These are phyloP conservation scores for Dorcus hopei DNA, from an alignment of 2,888 invertebrate genomes.

Conservation along the genomic window DNA sequence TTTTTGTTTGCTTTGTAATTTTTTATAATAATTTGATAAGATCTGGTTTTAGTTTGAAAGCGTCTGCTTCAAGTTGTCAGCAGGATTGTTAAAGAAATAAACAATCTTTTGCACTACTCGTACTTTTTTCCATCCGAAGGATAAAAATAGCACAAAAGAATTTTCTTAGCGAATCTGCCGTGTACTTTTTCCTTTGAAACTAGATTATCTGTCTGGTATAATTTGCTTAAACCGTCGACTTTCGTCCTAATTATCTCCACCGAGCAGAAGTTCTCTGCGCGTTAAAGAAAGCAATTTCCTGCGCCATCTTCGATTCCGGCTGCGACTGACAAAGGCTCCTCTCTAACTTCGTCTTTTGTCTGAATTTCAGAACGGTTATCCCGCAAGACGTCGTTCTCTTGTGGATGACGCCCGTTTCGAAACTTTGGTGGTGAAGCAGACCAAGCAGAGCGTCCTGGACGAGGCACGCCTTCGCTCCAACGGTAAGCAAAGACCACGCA, in stretches of 20 bases:
- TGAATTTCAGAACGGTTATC: constrained; percentile 88
- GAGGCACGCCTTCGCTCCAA: constrained; percentile 86
- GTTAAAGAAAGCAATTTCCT: constrained; percentile 37
- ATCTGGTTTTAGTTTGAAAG: too few relatives aligned
- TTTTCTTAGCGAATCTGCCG: too few relatives aligned
- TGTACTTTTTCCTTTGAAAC: background rate
- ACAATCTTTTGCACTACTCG: too few relatives aligned
- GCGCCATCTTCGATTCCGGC: constrained; percentile 33
- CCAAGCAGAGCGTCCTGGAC: constrained; percentile 87
- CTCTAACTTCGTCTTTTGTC: background rate
- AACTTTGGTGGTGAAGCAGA: constrained; percentile 91
- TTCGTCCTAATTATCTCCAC: background rate
- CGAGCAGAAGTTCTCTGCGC: constrained; percentile 7
- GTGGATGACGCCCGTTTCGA: constrained; percentile 98
- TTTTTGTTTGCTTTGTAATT: too few relatives aligned
- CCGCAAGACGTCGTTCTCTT: constrained; percentile 89
- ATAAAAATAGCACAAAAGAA: too few relatives aligned
- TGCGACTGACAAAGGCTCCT: constrained; percentile 35
- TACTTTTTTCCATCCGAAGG: too few relatives aligned
- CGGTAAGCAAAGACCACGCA: constrained; percentile 58
- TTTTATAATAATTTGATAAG: too few relatives aligned
- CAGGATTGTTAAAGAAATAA: too few relatives aligned
- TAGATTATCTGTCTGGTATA: background rate
- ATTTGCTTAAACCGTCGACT: background rate
- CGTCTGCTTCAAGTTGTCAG: too few relatives aligned